Percentiles rank a stretch among this genome's conserved stretches.
Evolutionary conservation across 1,140 invertebrate genomes (phyloP).

Genomic region (Mactra quadrangularis): DNA sequence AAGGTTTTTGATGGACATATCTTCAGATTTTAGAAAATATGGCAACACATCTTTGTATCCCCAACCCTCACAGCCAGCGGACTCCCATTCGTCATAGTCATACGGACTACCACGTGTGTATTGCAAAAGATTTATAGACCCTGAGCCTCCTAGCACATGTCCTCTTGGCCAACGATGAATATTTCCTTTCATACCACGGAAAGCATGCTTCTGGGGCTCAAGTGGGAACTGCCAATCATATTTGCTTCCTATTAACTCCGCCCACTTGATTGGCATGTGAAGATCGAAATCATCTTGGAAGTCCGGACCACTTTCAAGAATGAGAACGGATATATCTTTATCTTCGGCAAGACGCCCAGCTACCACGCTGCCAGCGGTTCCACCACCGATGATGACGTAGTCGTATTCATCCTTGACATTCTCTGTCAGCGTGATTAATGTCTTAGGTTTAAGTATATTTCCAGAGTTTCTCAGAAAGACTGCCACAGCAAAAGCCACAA

Average conservation of each 20-base stretch:
- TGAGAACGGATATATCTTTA: slow-evolving; percentile 88
- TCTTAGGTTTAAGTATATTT: no score
- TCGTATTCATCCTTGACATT: slow-evolving; percentile 16
- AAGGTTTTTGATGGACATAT: slow-evolving; percentile 25
- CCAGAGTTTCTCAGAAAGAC: no score
- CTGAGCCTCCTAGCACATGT: slow-evolving; percentile 84
- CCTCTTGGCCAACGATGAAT: slow-evolving; percentile 86
- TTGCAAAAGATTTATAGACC: slow-evolving; percentile 78
- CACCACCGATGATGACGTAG: slow-evolving; percentile 89
- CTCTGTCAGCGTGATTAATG: no score
- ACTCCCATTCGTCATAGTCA: slow-evolving; percentile 93
- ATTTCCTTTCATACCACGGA: slow-evolving; percentile 89
- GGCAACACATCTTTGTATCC: slow-evolving; percentile 52
- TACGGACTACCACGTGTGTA: slow-evolving; percentile 95
- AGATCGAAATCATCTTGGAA: slow-evolving; percentile 94
- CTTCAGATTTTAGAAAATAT: slow-evolving; percentile 58
- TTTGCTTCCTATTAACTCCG: slow-evolving; percentile 30
- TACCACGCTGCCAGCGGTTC: slow-evolving; percentile 96
- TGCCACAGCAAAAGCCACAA: no score
- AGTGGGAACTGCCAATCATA: slow-evolving; percentile 97
- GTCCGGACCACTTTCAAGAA: slow-evolving; percentile 95
- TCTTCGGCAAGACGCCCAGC: slow-evolving; percentile 94
- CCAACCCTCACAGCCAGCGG: slow-evolving; percentile 44
- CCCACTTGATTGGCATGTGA: slow-evolving; percentile 61
- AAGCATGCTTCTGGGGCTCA: slow-evolving; percentile 92